Evolutionary conservation across 2,113 vertebrate species (phyloP).

Genomic region (Oreochromis spilurus): DNA sequence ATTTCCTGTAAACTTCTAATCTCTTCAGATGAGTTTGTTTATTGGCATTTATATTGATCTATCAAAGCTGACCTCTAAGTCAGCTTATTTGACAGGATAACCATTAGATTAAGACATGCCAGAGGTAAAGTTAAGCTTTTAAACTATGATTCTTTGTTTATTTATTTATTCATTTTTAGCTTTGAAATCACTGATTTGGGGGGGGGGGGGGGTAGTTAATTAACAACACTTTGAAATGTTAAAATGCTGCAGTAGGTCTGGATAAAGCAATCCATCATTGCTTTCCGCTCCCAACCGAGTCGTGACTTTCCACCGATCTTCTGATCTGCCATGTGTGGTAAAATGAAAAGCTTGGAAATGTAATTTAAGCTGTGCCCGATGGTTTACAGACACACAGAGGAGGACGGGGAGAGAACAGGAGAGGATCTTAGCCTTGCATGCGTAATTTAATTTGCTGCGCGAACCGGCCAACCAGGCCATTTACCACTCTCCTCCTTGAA

Average conservation of each 20-base stretch:
- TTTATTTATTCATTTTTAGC: neutral
- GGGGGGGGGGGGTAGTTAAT: neutral
- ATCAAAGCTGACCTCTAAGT: neutral
- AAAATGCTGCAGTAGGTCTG: neutral
- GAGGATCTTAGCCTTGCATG: slow-evolving; percentile 7
- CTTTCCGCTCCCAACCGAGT: neutral
- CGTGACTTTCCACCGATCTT: neutral
- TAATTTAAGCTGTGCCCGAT: neutral
- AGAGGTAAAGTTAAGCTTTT: neutral
- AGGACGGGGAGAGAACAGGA: neutral
- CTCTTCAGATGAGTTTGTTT: neutral
- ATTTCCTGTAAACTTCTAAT: neutral
- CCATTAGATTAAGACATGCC: neutral
- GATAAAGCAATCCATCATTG: neutral
- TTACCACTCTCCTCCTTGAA: neutral
- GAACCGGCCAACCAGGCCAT: neutral
- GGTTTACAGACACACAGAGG: slow-evolving; percentile 2
- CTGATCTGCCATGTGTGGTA: neutral
- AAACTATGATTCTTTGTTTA: neutral
- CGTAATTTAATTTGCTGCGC: slow-evolving; percentile 19
- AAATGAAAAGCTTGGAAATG: slow-evolving; percentile 13
- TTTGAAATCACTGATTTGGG: neutral
- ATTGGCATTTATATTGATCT: neutral
- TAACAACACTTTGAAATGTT: neutral
- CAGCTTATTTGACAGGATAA: neutral